Evolutionary conservation across 2,888 invertebrate species (phyloP).

Genomic region (Drosophila suboccidentalis): DNA sequence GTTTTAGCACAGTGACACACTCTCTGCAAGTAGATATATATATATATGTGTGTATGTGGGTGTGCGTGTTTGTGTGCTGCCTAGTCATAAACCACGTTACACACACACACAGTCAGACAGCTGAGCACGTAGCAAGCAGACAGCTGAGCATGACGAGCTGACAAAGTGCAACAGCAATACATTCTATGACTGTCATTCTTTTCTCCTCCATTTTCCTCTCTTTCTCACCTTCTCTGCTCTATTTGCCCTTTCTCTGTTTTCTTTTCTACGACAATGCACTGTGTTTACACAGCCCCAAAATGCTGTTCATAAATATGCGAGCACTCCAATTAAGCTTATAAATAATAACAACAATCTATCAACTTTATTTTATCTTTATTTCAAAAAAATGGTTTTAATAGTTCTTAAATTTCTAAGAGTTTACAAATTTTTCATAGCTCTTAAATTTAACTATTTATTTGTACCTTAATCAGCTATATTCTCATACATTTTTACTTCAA

Average conservation of each 20-base stretch:
- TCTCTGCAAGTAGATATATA: conserved; percentile 26
- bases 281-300: conserved; percentile 55
- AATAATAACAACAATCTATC: background rate
- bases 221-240: background rate
- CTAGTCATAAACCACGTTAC: conserved; percentile 52
- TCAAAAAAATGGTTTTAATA: no score
- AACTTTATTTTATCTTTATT: background rate
- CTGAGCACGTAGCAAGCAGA: conserved; percentile 69
- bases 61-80: conserved; percentile 17
- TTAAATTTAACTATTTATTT: no score
- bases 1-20: conserved; percentile 70
- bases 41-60: conserved; percentile 15
- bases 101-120: conserved; percentile 46
- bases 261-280: conserved; percentile 10
- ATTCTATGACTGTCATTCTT: conserved; percentile 5
- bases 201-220: background rate
- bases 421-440: no score
- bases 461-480: no score
- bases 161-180: conserved; percentile 69
- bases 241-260: background rate
- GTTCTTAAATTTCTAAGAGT: no score
- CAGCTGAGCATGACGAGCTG: conserved; percentile 75
- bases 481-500: no score
- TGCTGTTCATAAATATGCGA: conserved; percentile 19
- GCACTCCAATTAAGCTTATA: conserved; percentile 11